phyloP scores from a whole-genome alignment of 2,797 vertebrate genomes.

The Lagodon rhomboides region DNA sequence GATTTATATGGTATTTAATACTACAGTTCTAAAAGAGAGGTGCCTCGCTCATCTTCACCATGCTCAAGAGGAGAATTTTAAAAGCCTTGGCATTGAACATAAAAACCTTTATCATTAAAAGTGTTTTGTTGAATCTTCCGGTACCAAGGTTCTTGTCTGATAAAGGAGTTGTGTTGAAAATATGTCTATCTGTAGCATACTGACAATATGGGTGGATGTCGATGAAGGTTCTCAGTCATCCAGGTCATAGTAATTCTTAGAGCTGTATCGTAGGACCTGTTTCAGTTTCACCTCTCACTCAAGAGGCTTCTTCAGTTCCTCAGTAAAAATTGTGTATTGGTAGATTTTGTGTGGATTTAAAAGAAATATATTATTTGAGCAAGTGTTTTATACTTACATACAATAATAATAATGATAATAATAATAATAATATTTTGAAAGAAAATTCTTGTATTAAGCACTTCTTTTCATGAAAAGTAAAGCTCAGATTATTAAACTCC shows the following conservation, averaged over 20 bases:
- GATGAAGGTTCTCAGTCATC: too few relatives aligned
- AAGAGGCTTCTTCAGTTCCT: too few relatives aligned
- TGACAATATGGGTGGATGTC: neutral
- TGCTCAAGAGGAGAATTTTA: neutral
- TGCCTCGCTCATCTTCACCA: neutral
- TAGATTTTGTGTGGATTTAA: too few relatives aligned
- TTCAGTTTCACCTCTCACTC: too few relatives aligned
- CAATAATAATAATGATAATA: too few relatives aligned
- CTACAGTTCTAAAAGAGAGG: too few relatives aligned
- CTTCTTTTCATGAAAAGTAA: neutral
- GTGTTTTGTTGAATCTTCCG: neutral
- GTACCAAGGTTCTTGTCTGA: neutral
- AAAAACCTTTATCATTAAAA: neutral
- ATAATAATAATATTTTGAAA: neutral
- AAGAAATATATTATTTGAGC: neutral
- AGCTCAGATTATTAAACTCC: neutral
- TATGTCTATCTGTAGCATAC: neutral
- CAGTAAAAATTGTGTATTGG: too few relatives aligned
- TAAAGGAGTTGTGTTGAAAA: neutral
- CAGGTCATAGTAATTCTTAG: too few relatives aligned
- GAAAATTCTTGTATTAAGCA: neutral
- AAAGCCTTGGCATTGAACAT: neutral
- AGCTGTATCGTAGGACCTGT: too few relatives aligned
- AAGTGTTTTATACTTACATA: neutral
- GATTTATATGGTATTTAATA: too few relatives aligned